Base-by-base conservation (phyloP, 2,797 vertebrate genomes). In the Alca torda region DNA sequence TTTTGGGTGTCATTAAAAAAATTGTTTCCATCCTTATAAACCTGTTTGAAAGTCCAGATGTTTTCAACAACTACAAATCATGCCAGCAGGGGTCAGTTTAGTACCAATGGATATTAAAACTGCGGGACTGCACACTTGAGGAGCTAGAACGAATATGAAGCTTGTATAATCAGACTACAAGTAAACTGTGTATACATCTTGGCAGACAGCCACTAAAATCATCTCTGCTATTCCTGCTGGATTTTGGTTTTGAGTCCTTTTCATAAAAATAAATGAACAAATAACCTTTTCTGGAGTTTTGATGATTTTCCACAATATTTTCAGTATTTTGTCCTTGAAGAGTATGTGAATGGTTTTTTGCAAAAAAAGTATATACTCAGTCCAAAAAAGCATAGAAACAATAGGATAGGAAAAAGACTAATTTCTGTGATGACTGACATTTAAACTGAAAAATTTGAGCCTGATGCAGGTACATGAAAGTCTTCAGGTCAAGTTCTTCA, bases 11-110 rank as follows among this genome's bases (percentile, higher is more conserved):
- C 30, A 24, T 89, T 91, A 84, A 84, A 78, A 81, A 93, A 70
- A 67, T 48, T 51, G 37, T 65, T 87, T 76, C 89, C 53, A n/a
- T 90, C 31, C 76, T 91, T n/a, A 46, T 21, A 77, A 78, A 39
- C 30, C 6, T 81, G 90, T 87, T 24, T 8, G 45, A 60, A 83
- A 85, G 67, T 63, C 53, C 77, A 86, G 67, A 48, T 92, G 79
- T 94, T 93, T 95, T 82, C 64, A 89, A 63, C 84, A 81, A 69
- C 33, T 87, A 84, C 78, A 82, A 69, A 60, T 89, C 15, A 13
- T 35, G 45, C 97, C 98, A 97, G 97, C 90, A 98, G 97, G 91
- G 98, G 98, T 98, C 98, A 97, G 95, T 93, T 98, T 94, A 95
- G 85, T 84, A 97, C 94, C 88, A 97, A 80, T 46, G 74, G 90